Evolutionary conservation across 2,888 invertebrate genomes (phyloP), one percentile per base, ranked within the genome.

Genomic region (Ichneumon xanthorius): DNA sequence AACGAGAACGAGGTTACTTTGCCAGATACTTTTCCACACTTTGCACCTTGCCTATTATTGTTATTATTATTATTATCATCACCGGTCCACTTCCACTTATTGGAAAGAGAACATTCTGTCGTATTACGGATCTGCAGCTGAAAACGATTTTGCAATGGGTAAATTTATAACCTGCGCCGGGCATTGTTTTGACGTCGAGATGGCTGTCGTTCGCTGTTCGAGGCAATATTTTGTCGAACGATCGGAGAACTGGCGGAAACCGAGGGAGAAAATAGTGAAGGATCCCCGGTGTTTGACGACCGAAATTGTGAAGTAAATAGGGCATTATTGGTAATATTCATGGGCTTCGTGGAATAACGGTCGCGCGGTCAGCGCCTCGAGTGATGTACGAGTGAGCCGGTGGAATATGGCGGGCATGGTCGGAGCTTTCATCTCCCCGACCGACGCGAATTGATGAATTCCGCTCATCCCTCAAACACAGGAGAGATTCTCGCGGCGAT

Each of bases 361-460:
- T 22, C 58, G 22, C 58, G 58, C 58, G 58, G 63, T n/a, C 30
- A 40, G 50, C 30, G 30, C 37, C 30, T 75, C 37, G 80, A 80
- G 61, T 58, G 37, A 71, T 78, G 87, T 81, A 76, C 81, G 79
- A 82, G 87, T 85, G 78, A 84, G 77, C 33, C 37, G 71, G 81
- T 82, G 63, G 84, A 77, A 88, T 86, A 58, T 5, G 19, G 30
- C 40, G 58, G 82, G 80, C 26, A 71, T 71, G 82, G 70, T 73
- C 82, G 81, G 85, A 88, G 83, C 82, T 87, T 88, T 87, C 88
- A 87, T 87, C 81, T 79, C 87, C 40, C 30, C 61, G 58, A 4
- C 78, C 81, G 86, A 88, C 87, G 86, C 81, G 72, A 77, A 81
- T 88, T 89, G 87, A 90, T 89, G 87, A 90, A 89, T 88, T 87